Conservation (phyloP, 1,140 invertebrate genomes). For the Neuroterus valhalla region DNA sequence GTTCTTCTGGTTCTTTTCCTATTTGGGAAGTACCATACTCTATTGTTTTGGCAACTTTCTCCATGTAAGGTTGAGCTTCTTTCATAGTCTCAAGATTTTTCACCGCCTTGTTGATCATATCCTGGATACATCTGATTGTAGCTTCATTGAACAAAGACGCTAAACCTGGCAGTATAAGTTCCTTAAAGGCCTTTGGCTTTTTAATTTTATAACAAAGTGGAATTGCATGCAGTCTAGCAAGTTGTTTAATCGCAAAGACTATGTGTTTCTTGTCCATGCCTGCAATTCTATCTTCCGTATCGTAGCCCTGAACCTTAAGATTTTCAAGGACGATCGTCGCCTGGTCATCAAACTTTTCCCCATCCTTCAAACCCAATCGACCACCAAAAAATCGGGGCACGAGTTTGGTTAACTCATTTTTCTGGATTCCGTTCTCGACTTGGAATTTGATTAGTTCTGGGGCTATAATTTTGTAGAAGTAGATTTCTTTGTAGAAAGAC, state of each 20-base stretch:
- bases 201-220: constrained; percentile 74
- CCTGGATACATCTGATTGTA: constrained; percentile 53
- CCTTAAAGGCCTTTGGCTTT: constrained; percentile 74
- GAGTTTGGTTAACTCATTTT: constrained; percentile 67
- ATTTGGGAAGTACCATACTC: constrained; percentile 42
- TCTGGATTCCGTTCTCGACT: constrained; percentile 67
- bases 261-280: constrained; percentile 74
- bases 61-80: constrained; percentile 52
- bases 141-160: constrained; percentile 44
- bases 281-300: constrained; percentile 73
- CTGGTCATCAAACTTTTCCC: constrained; percentile 75
- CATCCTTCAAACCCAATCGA: constrained; percentile 72
- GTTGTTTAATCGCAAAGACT: constrained; percentile 72
- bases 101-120: constrained; percentile 63
- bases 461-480: constrained; percentile 75
- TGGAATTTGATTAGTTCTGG: constrained; percentile 75
- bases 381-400: constrained; percentile 76
- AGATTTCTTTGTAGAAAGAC: constrained; percentile 77
- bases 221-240: constrained; percentile 77
- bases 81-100: constrained; percentile 58
- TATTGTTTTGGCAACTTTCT: constrained; percentile 59
- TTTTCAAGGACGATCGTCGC: constrained; percentile 78
- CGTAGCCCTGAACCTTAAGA: constrained; percentile 74
- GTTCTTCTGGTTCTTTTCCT: constrained; percentile 53
- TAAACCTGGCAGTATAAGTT: constrained; percentile 56